Conservation (phyloP, 2,888 invertebrate genomes). For the Salticus scenicus region DNA sequence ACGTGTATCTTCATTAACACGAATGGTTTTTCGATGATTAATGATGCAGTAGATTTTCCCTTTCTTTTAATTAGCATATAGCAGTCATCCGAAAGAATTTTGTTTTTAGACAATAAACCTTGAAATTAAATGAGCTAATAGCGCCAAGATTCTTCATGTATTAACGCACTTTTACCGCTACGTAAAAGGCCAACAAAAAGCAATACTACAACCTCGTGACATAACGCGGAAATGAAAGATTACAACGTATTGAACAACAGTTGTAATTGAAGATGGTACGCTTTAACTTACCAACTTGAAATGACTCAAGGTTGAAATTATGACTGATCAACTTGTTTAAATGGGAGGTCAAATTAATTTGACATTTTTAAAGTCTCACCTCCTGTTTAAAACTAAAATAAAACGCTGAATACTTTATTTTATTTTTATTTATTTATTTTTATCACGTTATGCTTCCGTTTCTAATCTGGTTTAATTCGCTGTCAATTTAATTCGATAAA, state of each 20-base stretch:
- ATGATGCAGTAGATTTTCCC: too few species aligned
- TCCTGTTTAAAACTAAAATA: too few species aligned
- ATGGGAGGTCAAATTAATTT: not conserved
- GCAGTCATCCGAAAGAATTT: not conserved
- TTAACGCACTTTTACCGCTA: not conserved
- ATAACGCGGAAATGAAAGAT: not conserved
- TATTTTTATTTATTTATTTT: too few species aligned
- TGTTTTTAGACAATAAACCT: not conserved
- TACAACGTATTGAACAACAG: constrained; percentile 4
- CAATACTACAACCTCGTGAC: constrained; percentile 1
- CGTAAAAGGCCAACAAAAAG: not conserved
- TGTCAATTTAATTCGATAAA: too few species aligned
- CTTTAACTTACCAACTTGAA: not conserved
- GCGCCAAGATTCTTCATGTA: not conserved
- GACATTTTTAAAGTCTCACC: not conserved
- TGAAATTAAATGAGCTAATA: not conserved
- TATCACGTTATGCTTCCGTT: too few species aligned
- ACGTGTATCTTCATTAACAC: too few species aligned
- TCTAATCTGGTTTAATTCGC: too few species aligned
- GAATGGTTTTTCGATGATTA: too few species aligned
- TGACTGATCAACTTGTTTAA: constrained; percentile 1
- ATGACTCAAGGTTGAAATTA: not conserved
- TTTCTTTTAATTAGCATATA: too few species aligned
- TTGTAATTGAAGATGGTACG: constrained; percentile 8
- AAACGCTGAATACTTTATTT: too few species aligned